Evolutionary conservation across 2,797 vertebrate genomes (phyloP), one percentile per base, ranked within the genome.

Genomic region (Pangasius krempfi): DNA sequence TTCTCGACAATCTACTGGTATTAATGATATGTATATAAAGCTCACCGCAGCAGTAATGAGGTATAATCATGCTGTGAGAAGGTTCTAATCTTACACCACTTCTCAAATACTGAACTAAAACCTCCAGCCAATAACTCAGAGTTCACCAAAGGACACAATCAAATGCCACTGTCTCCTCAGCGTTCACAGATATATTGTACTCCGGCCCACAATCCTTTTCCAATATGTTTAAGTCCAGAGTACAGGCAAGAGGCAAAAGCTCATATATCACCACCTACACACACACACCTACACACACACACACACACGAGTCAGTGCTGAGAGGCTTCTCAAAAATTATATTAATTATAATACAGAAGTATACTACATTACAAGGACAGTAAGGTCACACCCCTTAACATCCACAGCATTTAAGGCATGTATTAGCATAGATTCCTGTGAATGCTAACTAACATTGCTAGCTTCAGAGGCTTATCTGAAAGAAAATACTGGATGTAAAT

Each of bases 121-220:
- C 30, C 56, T 60, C 10, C 79, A 88, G 87, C 88, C 93, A 93
- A 92, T 94, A 94, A 94, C 91, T 91, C 85, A 87, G 89, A 91
- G 83, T 90, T 92, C 92, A 91, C 84, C 84, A 91, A 93, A 94
- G 92, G 92, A 95, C 94, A 91, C 90, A 93, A 92, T 94, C 92
- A 94, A 94, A 95, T 93, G 92, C 88, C 92, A 94, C 91, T 47
- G 88, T 94, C 92, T 95, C 89, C 89, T 91, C 81, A 90, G 93
- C 92, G 93, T 93, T 93, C 91, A 85, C 84, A 85, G 92, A 90
- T 85, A 94, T 93, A 92, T 91, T 93, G 92, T 91, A 68, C 80
- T 90, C 89, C 82, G 62, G 68, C 88, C 75, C 81, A 92, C 91
- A 92, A 92, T 92, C 89, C 89, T 89, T 89, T 83, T 89, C 89